Conservation (phyloP, 1,140 invertebrate genomes). For the Portunus trituberculatus region DNA sequence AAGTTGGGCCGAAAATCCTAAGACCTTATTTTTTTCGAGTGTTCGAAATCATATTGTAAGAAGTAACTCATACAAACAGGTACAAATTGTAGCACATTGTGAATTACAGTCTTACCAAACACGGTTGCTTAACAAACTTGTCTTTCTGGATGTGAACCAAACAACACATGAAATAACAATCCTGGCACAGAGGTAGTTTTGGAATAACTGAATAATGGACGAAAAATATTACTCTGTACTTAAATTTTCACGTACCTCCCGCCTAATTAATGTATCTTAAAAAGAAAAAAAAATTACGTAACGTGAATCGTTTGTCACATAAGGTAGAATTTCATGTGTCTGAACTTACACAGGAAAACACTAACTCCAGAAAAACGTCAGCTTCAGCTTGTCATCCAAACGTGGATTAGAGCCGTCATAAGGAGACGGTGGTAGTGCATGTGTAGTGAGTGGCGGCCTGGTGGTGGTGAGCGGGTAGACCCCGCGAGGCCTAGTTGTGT, state of each 20-base stretch:
- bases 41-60: neutral
- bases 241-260: neutral
- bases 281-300: neutral
- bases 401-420: neutral
- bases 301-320: neutral
- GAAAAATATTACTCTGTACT: neutral
- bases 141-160: neutral
- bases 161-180: neutral
- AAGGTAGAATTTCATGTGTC: neutral
- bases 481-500: neutral
- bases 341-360: neutral
- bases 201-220: neutral
- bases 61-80: conserved; percentile 70
- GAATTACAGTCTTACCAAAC: conserved; percentile 42
- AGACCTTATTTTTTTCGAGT: neutral
- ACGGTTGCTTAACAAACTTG: neutral
- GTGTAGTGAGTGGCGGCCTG: neutral
- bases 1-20: conserved; percentile 5
- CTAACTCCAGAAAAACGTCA: neutral
- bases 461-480: neutral
- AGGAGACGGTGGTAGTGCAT: neutral
- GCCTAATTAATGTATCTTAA: neutral
- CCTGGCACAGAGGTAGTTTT: neutral
- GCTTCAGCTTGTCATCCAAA: neutral
- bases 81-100: conserved; percentile 74